Evolutionary conservation across 2,888 invertebrate species (phyloP), one percentile per base, ranked within the genome.

Genomic region (Timema cristinae): DNA sequence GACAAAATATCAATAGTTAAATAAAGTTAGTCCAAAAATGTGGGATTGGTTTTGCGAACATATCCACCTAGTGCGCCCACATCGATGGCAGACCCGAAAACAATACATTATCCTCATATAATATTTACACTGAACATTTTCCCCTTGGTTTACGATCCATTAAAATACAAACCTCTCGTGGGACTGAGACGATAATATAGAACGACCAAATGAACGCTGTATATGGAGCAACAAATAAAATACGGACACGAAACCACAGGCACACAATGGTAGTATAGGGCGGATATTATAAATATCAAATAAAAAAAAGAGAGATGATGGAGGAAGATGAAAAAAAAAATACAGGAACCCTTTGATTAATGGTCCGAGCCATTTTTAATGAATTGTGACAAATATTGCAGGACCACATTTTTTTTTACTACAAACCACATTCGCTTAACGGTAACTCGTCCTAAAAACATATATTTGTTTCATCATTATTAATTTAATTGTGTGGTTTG

Each of bases 301-400:
- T 48, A 13, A 32, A 13, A n/a, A 16, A 48, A 5, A 48, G 32
- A 54, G 11, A 10, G 52, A 52, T 10, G 11, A n/a, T n/a, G 11
- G 54, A 11, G 54, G 11, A n/a, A 54, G 11, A 54, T 54, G 54
- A 54, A 11, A n/a, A 54, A 52, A 11, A 54, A n/a, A n/a, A 2
- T 32, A 13, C 7, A 32, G 63, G 48, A 63, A n/a, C 63, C 63
- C 63, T 63, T 63, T 63, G 63, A 63, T 63, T 63, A 63, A 63
- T 63, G 63, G 48, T 63, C 47, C 63, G 63, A 63, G 63, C 48
- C 63, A 63, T 48, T 63, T 63, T 63, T 63, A 63, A 63, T 63
- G 47, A 63, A 63, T 47, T 63, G 63, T 63, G 47, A 63, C 63
- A 63, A 32, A 32, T 32, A 32, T 32, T 32, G 32, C 32, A 32